Conservation (phyloP, 2,113 vertebrate species). For the Xenus cinereus region DNA sequence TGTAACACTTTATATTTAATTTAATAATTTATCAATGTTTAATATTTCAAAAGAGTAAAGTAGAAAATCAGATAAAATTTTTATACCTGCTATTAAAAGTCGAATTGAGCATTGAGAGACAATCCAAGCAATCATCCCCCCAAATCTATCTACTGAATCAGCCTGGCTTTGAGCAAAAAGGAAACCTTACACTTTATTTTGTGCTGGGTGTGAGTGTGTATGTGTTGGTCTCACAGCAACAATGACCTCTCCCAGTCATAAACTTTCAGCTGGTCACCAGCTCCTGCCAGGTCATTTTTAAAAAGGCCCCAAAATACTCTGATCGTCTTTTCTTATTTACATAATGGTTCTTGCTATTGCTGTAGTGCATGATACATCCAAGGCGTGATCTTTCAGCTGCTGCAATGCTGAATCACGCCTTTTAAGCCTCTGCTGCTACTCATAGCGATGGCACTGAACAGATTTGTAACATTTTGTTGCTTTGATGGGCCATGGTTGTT, state of each 20-base stretch:
- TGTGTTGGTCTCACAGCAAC: neutral
- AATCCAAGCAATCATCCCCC: neutral
- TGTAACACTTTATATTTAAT: conserved; percentile 71
- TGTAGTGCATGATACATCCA: neutral
- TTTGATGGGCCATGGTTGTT: neutral
- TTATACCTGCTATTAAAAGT: conserved; percentile 73
- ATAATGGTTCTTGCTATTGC: neutral
- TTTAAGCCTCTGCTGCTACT: neutral
- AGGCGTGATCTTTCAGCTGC: neutral
- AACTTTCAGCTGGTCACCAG: neutral
- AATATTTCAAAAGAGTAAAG: conserved; percentile 78
- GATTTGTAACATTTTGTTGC: neutral
- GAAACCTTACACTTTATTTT: neutral
- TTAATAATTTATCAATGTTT: conserved; percentile 77
- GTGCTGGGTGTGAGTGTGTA: neutral
- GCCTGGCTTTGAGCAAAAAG: neutral
- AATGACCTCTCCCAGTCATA: neutral
- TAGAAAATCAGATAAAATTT: conserved; percentile 76
- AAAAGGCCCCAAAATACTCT: neutral
- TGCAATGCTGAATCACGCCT: neutral
- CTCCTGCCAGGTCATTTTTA: neutral
- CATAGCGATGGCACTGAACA: neutral
- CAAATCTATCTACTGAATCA: neutral
- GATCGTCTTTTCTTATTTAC: neutral
- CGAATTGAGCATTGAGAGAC: conserved; percentile 40